Conservation (phyloP, 2,113 vertebrate species). For the Pituophis catenifer region DNA sequence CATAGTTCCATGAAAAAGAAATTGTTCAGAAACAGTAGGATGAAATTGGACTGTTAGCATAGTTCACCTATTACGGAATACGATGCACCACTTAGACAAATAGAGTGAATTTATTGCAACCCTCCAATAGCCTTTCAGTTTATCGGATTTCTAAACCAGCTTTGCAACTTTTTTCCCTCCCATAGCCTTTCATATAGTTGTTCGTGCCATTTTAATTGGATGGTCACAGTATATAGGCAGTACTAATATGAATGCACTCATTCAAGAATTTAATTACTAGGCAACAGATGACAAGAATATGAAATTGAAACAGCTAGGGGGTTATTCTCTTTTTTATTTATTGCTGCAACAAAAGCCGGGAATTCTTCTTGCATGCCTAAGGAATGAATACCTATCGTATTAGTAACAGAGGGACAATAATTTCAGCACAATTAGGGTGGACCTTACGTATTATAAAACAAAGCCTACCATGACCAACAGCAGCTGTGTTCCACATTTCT, state of each 20-base stretch:
- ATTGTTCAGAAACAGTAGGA: constrained; percentile 64
- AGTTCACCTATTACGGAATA: neutral
- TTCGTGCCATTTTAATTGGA: neutral
- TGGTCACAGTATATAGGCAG: neutral
- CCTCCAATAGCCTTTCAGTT: neutral
- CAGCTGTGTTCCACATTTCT: neutral
- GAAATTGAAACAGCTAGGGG: neutral
- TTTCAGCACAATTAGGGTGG: neutral
- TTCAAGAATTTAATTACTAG: neutral
- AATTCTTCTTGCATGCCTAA: neutral
- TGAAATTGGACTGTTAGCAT: rapidly evolving
- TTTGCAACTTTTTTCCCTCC: neutral
- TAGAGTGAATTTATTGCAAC: neutral
- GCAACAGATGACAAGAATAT: neutral
- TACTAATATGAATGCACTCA: neutral
- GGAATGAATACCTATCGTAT: neutral
- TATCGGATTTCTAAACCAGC: neutral
- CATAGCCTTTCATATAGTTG: neutral
- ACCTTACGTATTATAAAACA: neutral
- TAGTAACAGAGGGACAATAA: neutral
- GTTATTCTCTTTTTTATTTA: neutral
- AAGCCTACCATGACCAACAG: neutral
- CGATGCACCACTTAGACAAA: neutral
- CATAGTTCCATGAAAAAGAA: constrained; percentile 69
- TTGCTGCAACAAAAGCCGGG: neutral